Percentiles rank a stretch among this genome's conserved stretches.
These are phyloP conservation scores for Struthio camelus DNA, from an alignment of 2,113 vertebrate species.

Conservation along the genomic window DNA sequence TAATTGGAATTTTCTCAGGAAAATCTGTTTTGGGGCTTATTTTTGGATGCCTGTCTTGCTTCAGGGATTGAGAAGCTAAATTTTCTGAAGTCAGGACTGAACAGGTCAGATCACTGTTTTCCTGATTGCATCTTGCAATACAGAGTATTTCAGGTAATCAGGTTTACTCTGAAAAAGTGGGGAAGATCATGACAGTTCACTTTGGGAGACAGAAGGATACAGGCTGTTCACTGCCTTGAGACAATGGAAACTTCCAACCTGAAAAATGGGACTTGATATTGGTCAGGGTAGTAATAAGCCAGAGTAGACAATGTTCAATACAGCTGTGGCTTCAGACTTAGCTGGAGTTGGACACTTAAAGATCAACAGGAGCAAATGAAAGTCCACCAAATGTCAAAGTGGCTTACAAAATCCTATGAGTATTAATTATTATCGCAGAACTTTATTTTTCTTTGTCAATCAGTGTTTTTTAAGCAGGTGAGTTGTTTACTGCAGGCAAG, in stretches of 20 bases:
- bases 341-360: not conserved
- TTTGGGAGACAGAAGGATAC: not conserved
- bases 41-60: not conserved
- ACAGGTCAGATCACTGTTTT: not conserved
- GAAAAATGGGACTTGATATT: not conserved
- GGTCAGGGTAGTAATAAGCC: not conserved
- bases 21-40: not conserved
- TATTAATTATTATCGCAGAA: conserved; percentile 42
- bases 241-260: not conserved
- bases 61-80: not conserved
- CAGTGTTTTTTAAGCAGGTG: conserved; percentile 21
- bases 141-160: not conserved
- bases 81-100: not conserved
- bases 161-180: not conserved
- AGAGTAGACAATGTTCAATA: not conserved
- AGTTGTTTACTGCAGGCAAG: conserved; percentile 12
- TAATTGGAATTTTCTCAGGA: not conserved
- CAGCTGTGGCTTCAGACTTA: conserved; percentile 1
- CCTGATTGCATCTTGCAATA: not conserved
- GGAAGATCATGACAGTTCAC: not conserved
- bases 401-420: conserved; percentile 9
- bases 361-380: conserved; percentile 31
- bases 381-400: not conserved
- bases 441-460: conserved; percentile 46
- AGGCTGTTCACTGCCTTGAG: not conserved